Conservation (phyloP, 2,113 vertebrate species). For the Engraulis encrasicolus region DNA sequence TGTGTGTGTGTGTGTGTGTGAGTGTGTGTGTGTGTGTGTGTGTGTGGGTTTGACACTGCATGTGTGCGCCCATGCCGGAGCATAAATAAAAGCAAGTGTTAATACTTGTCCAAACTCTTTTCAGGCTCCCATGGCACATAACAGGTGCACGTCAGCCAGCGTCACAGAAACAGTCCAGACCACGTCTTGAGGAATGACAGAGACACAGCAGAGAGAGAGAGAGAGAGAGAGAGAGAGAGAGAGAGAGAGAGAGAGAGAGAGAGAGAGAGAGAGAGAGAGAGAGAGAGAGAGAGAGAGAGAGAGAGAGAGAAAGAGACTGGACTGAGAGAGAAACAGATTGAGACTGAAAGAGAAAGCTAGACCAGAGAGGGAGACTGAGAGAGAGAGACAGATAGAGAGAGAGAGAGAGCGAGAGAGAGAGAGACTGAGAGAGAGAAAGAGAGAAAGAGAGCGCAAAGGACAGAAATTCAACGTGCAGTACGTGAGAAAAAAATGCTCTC, state of each 20-base stretch:
- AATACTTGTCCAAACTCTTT: conserved; percentile 8
- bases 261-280: neutral
- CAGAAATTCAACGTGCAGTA: neutral
- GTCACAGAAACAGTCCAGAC: neutral
- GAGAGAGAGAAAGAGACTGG: no score
- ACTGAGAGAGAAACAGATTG: neutral
- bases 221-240: neutral
- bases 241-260: neutral
- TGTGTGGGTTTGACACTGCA: conserved; percentile 13
- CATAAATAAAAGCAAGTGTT: conserved; percentile 24
- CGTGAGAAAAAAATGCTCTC: neutral
- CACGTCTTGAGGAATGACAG: neutral
- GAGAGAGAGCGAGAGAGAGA: neutral
- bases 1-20: conserved; percentile 3
- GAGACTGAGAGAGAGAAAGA: neutral
- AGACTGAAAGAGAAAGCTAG: no score
- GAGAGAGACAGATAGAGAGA: no score
- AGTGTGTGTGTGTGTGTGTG: conserved; percentile 6
- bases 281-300: neutral
- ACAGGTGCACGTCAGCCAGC: conserved; percentile 19
- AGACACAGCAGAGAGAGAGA: neutral
- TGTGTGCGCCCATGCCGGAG: neutral
- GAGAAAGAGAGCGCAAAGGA: neutral
- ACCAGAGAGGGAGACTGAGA: neutral
- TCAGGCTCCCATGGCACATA: neutral